phyloP scores from a whole-genome alignment of 2,797 vertebrate species.

The Danio albolineatus region DNA sequence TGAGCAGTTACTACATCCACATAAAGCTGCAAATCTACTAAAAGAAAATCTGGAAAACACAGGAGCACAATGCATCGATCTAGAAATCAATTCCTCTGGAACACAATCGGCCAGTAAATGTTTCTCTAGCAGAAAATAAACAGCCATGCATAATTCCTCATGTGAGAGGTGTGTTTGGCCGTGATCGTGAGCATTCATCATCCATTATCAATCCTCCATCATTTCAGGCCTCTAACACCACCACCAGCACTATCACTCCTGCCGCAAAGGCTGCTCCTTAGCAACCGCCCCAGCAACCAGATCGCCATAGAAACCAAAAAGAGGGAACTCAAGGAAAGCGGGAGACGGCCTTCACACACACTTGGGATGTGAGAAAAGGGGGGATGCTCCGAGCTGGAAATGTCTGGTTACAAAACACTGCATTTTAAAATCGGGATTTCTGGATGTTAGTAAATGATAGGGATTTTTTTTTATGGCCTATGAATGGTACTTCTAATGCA shows the following conservation, averaged over 20 bases:
- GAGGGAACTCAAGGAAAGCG: constrained; percentile 57
- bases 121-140: constrained; percentile 19
- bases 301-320: constrained; percentile 85
- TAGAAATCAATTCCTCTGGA: not conserved
- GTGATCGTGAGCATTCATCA: constrained; percentile 62
- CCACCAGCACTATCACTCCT: constrained; percentile 75
- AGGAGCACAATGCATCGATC: not conserved
- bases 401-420: not conserved
- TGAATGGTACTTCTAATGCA: not conserved
- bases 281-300: constrained; percentile 88
- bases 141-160: not conserved
- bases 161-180: not conserved
- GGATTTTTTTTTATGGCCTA: not conserved
- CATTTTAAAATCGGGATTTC: not conserved
- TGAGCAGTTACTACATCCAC: not conserved
- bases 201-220: constrained; percentile 27
- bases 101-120: not conserved
- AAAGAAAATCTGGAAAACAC: not conserved
- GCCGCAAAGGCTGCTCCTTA: constrained; percentile 89
- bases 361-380: constrained; percentile 61
- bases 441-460: not conserved
- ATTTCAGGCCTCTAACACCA: constrained; percentile 81
- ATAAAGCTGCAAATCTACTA: not conserved
- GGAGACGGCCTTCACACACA: constrained; percentile 69
- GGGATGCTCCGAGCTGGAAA: not conserved